Conservation (phyloP, 2,797 vertebrate genomes). For the Craterocephalus amniculus region DNA sequence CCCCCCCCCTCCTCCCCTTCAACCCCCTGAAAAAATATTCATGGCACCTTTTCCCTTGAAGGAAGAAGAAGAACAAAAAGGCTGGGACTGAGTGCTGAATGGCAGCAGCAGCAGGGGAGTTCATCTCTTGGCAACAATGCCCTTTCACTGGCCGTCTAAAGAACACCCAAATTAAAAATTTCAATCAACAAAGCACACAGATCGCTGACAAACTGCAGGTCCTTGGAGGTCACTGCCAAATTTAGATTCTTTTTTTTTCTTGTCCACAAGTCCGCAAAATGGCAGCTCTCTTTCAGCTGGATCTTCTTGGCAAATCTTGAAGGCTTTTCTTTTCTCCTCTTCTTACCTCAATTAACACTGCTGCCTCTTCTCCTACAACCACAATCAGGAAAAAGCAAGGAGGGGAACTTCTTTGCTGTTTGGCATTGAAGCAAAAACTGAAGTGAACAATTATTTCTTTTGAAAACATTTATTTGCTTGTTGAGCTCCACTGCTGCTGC, state of each 20-base stretch:
- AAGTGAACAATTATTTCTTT: slow-evolving; percentile 88
- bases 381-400: slow-evolving; percentile 51
- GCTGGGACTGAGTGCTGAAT: slow-evolving; percentile 88
- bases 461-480: slow-evolving; percentile 87
- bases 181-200: slow-evolving; percentile 90
- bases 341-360: slow-evolving; percentile 82
- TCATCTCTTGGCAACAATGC: slow-evolving; percentile 86
- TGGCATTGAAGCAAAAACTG: slow-evolving; percentile 76
- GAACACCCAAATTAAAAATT: slow-evolving; percentile 95
- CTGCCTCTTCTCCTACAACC: slow-evolving; percentile 53
- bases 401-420: slow-evolving; percentile 69
- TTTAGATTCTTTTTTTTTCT: slow-evolving; percentile 55
- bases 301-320: slow-evolving; percentile 85
- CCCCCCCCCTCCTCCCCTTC: slow-evolving; percentile 57
- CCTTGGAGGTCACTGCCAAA: slow-evolving; percentile 82
- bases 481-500: slow-evolving; percentile 77
- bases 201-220: slow-evolving; percentile 91
- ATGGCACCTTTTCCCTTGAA: slow-evolving; percentile 76
- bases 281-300: slow-evolving; percentile 82
- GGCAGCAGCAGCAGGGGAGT: slow-evolving; percentile 85
- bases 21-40: slow-evolving; percentile 80
- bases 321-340: slow-evolving; percentile 73
- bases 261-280: slow-evolving; percentile 71
- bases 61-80: slow-evolving; percentile 83
- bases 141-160: slow-evolving; percentile 89